phyloP scores from a whole-genome alignment of 2,797 vertebrate genomes.

The Malurus splendens region DNA sequence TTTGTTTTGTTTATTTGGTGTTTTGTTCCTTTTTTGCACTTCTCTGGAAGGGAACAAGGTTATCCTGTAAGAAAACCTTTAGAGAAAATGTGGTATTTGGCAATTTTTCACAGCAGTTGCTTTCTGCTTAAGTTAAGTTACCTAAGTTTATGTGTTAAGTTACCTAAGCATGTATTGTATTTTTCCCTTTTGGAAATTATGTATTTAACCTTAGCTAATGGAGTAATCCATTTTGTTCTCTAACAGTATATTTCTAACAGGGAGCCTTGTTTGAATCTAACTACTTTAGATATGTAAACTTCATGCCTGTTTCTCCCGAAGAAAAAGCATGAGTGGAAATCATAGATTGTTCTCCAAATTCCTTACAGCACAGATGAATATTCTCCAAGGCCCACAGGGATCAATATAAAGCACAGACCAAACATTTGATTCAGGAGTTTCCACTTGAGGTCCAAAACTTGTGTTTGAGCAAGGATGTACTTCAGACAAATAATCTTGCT shows the following conservation, averaged over 20 bases:
- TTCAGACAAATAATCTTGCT: background rate
- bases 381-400: background rate
- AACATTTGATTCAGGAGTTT: background rate
- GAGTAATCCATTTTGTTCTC: background rate
- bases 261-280: background rate
- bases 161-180: background rate
- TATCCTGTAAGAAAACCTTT: background rate
- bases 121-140: background rate
- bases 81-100: background rate
- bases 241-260: background rate
- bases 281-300: background rate
- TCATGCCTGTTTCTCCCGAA: background rate
- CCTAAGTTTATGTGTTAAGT: background rate
- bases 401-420: background rate
- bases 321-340: background rate
- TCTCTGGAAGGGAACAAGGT: background rate
- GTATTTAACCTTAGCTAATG: background rate
- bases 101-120: background rate
- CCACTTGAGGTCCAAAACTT: background rate
- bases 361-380: background rate
- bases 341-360: background rate
- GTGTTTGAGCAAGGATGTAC: background rate
- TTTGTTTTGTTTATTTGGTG: background rate
- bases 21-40: rapidly evolving
- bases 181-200: background rate